Base-by-base conservation (phyloP, 2,797 vertebrate genomes). In the Sebastes kiyomatsui region DNA sequence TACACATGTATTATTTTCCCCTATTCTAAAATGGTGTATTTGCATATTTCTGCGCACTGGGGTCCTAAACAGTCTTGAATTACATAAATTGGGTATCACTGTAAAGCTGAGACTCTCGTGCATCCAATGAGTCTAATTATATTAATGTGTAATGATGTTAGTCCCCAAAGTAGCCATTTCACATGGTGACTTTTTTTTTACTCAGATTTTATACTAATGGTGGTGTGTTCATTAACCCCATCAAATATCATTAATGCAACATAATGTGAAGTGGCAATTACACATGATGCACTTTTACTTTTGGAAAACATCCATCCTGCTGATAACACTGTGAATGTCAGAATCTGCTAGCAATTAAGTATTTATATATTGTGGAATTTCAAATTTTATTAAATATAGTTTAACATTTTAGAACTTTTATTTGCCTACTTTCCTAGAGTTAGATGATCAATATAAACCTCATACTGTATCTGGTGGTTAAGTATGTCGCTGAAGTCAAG, bases 31-130 rank as follows among this genome's bases (percentile, higher is more conserved):
- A 42, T 14, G 13, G 38, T 42, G 38, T 14, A 42, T 42, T 42
- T 42, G 5, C 5, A 42, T 46, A 46, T 46, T 46, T 3, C 42
- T 46, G 0, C 42, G 0, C 0, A 46, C 16, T 46, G 2, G 16
- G 42, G 14, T 46, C 16, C 0, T 18, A 46, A 46, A 46, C 14
- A 46, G 42, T 46, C 14, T 46, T 46, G 42, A 18, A 46, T 46
- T 18, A 46, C 16, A 1, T 46, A 46, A 0, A 46, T 18, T 46
- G 42, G 42, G 42, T 46, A 46, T 46, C 16, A 18, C 16, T 46
- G 16, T 46, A 46, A 46, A 18, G 42, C 16, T 46, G 16, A 46
- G 42, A 46, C 42, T 46, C 42, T 1, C 3, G 6, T 16, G 42
- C 0, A 46, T 46, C 16, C 42, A 18, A 7, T 46, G 16, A 46